Conservation (phyloP, 2,888 invertebrate species). For the Germaria angustata region DNA sequence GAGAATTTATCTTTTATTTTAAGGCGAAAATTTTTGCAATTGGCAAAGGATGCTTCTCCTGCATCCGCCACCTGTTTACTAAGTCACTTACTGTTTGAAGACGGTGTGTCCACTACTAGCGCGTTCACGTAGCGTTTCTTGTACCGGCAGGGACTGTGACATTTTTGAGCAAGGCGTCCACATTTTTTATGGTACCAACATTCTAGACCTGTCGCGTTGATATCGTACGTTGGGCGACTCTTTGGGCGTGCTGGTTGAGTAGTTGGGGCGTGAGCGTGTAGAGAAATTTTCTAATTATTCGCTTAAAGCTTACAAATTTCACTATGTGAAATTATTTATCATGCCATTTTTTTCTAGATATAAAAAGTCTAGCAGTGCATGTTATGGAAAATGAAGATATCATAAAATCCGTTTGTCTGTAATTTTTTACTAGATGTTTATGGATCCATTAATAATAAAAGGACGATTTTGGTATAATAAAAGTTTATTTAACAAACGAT, state of each 20-base stretch:
- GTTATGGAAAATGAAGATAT: too few species aligned
- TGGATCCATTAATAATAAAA: too few species aligned
- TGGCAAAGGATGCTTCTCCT: background rate
- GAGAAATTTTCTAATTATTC: slow-evolving; percentile 7
- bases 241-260: background rate
- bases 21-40: slow-evolving; percentile 19
- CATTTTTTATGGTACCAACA: slow-evolving; percentile 23
- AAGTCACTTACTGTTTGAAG: too few species aligned
- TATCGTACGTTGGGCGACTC: too few species aligned
- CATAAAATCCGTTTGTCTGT: too few species aligned
- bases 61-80: background rate
- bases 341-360: too few species aligned
- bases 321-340: too few species aligned
- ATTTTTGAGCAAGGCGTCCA: slow-evolving; percentile 13
- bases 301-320: slow-evolving; percentile 18
- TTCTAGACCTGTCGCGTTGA: background rate
- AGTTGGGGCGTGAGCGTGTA: background rate
- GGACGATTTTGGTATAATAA: too few species aligned
- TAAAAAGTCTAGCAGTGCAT: too few species aligned
- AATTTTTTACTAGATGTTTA: too few species aligned
- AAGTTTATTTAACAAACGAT: too few species aligned
- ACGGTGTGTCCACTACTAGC: too few species aligned
- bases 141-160: slow-evolving; percentile 22
- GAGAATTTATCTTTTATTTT: slow-evolving; percentile 19
- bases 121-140: background rate